Conservation (phyloP, 2,888 invertebrate genomes). For the Drosophila atripex region DNA sequence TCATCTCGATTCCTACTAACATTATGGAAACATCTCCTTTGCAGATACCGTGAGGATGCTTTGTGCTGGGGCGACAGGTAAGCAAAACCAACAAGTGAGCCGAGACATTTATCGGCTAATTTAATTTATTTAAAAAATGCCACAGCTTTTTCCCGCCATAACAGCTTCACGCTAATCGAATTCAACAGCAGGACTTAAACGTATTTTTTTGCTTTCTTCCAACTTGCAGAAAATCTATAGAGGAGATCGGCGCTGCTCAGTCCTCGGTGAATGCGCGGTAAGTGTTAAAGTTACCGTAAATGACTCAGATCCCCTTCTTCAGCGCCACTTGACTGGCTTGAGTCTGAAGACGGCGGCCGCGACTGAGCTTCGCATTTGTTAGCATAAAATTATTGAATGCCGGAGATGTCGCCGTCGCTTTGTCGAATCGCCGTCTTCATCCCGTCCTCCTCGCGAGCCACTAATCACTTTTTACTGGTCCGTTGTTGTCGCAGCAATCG, state of each 20-base stretch:
- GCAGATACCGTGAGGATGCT: constrained; percentile 94
- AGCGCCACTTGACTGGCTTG: constrained; percentile 62
- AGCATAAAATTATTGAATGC: constrained; percentile 83
- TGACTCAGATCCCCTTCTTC: constrained; percentile 53
- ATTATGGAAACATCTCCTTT: constrained; percentile 85
- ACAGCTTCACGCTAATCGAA: constrained; percentile 67
- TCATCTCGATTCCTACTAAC: constrained; percentile 19
- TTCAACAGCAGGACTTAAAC: constrained; percentile 66
- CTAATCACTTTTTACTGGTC: constrained; percentile 1
- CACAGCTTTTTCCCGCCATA: constrained; percentile 65
- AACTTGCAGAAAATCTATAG: constrained; percentile 91
- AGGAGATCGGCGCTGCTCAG: constrained; percentile 91
- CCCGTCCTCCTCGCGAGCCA: constrained; percentile 2
- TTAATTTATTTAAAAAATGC: constrained; percentile 82
- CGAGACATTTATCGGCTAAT: constrained; percentile 82
- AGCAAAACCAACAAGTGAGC: constrained; percentile 83
- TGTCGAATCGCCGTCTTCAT: constrained; percentile 16
- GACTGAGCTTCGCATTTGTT: constrained; percentile 81
- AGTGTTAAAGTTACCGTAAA: constrained; percentile 85
- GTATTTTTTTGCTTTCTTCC: constrained; percentile 37
- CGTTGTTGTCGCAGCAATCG: constrained; percentile 41
- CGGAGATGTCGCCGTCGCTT: constrained; percentile 64
- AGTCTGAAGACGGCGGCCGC: constrained; percentile 50
- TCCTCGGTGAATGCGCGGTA: constrained; percentile 94
- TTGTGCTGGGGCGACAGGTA: constrained; percentile 96